phyloP scores from a whole-genome alignment of 2,797 vertebrate genomes.

The Onychomys torridus region DNA sequence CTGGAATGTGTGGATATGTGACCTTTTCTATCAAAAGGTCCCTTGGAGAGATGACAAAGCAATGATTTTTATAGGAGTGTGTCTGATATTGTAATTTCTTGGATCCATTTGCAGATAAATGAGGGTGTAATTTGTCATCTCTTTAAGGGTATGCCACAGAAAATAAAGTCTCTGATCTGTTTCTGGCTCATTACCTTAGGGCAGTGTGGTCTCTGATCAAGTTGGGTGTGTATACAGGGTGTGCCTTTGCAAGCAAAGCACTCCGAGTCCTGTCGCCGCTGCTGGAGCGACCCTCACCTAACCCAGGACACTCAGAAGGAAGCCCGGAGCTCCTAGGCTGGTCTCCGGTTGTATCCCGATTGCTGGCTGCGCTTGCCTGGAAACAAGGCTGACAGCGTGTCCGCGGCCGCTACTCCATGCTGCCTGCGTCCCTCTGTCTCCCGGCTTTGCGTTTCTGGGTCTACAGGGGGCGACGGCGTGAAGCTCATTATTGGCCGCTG shows the following conservation, averaged over 20 bases:
- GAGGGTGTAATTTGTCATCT: too few relatives aligned
- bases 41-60: background rate
- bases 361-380: background rate
- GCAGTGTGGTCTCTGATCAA: too few relatives aligned
- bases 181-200: too few relatives aligned
- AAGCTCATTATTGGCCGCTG: background rate
- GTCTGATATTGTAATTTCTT: too few relatives aligned
- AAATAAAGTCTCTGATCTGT: too few relatives aligned
- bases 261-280: too few relatives aligned
- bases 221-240: too few relatives aligned
- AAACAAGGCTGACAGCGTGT: too few relatives aligned
- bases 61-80: too few relatives aligned
- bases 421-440: background rate
- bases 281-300: background rate
- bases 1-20: background rate
- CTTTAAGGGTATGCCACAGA: too few relatives aligned
- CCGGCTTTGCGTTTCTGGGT: background rate
- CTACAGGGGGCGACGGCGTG: background rate
- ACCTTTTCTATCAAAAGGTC: conserved; percentile 22
- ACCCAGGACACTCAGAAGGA: background rate
- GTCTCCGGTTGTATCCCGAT: background rate
- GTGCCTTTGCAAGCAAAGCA: background rate
- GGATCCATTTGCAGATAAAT: too few relatives aligned
- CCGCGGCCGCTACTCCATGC: background rate
- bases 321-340: background rate